Base-by-base conservation (phyloP, 1,140 invertebrate genomes). In the Drosophila lacteicornis region DNA sequence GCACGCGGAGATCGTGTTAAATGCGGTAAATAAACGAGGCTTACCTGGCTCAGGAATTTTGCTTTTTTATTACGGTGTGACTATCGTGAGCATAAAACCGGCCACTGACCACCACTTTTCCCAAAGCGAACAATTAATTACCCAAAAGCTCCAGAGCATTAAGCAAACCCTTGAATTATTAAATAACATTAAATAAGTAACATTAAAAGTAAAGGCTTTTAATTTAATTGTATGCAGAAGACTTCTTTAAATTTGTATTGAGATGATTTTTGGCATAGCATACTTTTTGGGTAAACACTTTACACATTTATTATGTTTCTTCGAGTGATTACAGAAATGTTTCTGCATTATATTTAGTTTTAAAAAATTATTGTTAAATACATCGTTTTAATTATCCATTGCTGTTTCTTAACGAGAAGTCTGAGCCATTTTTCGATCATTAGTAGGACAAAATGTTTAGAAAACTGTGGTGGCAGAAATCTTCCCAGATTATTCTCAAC, bases 1-100 rank as follows among this genome's bases (percentile, higher is more conserved):
- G 36, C 74, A 73, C 42, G 61, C 36, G 33, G 40, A 80, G 82
- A 66, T 73, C 81, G 83, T 81, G 83, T 87, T 87, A 82, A 87
- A 69, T 87, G 83, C 75, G 65, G 77, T 80, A 83, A 87, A 80
- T 83, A 80, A 88, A 68, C 80, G 73, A 71, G 80, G 59, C 53
- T 79, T 66, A 63, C 69, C 59, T 56, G 49, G 56, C 59, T 77
- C 55, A 58, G 57, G 69, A 75, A 79, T 81, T 70, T 66, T 50
- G 57, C 50, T 53, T 56, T 38, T 83, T 66, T 68, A 50, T 58
- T 73, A 56, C 46, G 15, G 47, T 53, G 33, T 56, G 53, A 49
- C 46, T 51, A 56, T 53, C 51, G 45, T 61, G 61, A 33, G 57
- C 60, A 75, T 75, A 51, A 47, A 42, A 51, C 51, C 58, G 49